Percentiles rank a stretch among this genome's conserved stretches.
Evolutionary conservation across 2,797 vertebrate genomes (phyloP).

Genomic region (Cyclopterus lumpus): DNA sequence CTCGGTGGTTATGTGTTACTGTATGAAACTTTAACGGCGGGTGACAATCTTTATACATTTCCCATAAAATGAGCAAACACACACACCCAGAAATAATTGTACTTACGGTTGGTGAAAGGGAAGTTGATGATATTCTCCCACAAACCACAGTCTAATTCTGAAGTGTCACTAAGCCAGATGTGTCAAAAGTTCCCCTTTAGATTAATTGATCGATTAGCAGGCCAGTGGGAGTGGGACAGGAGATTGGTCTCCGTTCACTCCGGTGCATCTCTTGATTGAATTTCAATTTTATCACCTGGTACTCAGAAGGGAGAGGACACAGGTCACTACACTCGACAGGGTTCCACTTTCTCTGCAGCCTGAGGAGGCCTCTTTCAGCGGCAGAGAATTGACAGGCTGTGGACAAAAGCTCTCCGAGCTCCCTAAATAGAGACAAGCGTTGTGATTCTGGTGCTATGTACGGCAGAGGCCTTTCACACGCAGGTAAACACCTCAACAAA

Average conservation of each 20-base stretch:
- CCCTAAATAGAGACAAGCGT: constrained; percentile 33
- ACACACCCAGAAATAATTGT: constrained; percentile 3
- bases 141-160: not conserved
- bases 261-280: constrained; percentile 81
- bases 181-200: constrained; percentile 48
- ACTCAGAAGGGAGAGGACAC: constrained; percentile 62
- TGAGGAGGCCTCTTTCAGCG: constrained; percentile 52
- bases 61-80: not conserved
- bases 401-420: constrained; percentile 51
- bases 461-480: constrained; percentile 20
- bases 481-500: not conserved
- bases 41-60: not conserved
- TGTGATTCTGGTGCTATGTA: constrained; percentile 24
- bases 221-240: constrained; percentile 37
- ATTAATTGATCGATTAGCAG: constrained; percentile 51
- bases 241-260: constrained; percentile 50
- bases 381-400: constrained; percentile 46
- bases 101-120: constrained; percentile 60
- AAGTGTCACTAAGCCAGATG: constrained; percentile 58
- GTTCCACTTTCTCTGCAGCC: constrained; percentile 71
- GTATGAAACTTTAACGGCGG: constrained; percentile 20
- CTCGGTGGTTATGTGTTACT: constrained; percentile 11
- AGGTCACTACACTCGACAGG: constrained; percentile 68
- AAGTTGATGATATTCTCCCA: constrained; percentile 18
- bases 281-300: constrained; percentile 80